Percentiles rank a stretch among this genome's conserved stretches.
phyloP scores from a whole-genome alignment of 2,797 vertebrate genomes.

The Geotrypetes seraphini region DNA sequence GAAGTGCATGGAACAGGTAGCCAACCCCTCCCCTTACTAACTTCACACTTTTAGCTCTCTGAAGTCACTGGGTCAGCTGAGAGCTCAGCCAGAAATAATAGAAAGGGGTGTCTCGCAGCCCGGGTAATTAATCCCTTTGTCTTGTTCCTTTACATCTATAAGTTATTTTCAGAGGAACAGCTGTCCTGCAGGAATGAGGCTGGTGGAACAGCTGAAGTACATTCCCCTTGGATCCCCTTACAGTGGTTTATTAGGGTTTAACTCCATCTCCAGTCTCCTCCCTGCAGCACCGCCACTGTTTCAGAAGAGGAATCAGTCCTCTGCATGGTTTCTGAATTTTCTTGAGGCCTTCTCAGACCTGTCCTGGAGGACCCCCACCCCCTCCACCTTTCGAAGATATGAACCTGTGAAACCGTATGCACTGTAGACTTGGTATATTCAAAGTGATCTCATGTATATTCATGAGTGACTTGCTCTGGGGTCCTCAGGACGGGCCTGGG shows the following conservation, averaged over 20 bases:
- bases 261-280: constrained; percentile 51
- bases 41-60: constrained; percentile 37
- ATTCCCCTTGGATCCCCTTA: constrained; percentile 61
- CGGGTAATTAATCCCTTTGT: constrained; percentile 76
- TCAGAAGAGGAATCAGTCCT: no score
- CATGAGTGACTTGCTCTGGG: no score
- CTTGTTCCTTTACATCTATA: constrained; percentile 67
- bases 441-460: no score
- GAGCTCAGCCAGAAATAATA: constrained; percentile 63
- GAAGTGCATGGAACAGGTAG: constrained; percentile 82
- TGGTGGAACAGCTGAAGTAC: constrained; percentile 79
- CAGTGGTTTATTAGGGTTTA: constrained; percentile 51
- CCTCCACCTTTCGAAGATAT: no score
- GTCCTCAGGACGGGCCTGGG: no score
- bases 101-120: constrained; percentile 56
- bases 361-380: no score
- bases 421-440: no score
- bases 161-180: constrained; percentile 86
- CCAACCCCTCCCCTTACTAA: constrained; percentile 5
- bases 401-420: no score
- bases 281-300: no score
- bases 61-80: constrained; percentile 41
- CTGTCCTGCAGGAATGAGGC: constrained; percentile 65
- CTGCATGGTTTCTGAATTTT: no score
- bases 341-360: no score